These are phyloP conservation scores for Euzophera pinguis DNA, from an alignment of 2,888 invertebrate species.

Conservation along the genomic window DNA sequence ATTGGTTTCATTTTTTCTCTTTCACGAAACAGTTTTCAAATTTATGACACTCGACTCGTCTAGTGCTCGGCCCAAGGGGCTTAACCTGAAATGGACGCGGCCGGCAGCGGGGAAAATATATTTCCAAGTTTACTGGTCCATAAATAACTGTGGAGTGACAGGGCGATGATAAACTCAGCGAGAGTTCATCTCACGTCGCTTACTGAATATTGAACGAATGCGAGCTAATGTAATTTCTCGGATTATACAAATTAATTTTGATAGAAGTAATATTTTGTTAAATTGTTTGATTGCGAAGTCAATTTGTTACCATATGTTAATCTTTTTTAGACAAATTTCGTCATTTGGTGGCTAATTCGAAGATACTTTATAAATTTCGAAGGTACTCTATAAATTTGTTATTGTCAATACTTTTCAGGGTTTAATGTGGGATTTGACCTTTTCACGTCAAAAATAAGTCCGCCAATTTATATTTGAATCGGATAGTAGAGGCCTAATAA, in stretches of 20 bases:
- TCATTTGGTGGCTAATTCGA: no score
- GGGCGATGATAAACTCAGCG: constrained; percentile 73
- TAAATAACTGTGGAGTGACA: constrained; percentile 78
- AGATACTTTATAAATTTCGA: no score
- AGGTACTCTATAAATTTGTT: no score
- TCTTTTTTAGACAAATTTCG: no score
- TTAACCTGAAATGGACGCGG: constrained; percentile 77
- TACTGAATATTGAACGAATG: constrained; percentile 68
- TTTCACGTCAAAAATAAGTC: no score
- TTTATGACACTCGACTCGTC: constrained; percentile 77
- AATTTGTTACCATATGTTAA: no score
- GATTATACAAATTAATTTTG: constrained; percentile 17
- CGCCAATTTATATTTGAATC: no score
- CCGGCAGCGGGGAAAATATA: constrained; percentile 74
- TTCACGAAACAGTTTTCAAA: constrained; percentile 73
- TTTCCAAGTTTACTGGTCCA: constrained; percentile 78
- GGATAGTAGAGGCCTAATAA: no score
- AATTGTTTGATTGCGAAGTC: neutral
- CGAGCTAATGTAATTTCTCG: constrained; percentile 46
- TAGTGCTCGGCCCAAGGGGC: constrained; percentile 73
- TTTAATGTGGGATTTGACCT: no score
- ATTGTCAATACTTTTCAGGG: no score
- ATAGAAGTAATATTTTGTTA: neutral
- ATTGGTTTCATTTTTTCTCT: constrained; percentile 70
- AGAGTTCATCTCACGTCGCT: constrained; percentile 70